A percentile compares a stretch with the other conserved stretches of the same genome.
phyloP scores from a whole-genome alignment of 2,113 vertebrate species.

The Morone chrysops region DNA sequence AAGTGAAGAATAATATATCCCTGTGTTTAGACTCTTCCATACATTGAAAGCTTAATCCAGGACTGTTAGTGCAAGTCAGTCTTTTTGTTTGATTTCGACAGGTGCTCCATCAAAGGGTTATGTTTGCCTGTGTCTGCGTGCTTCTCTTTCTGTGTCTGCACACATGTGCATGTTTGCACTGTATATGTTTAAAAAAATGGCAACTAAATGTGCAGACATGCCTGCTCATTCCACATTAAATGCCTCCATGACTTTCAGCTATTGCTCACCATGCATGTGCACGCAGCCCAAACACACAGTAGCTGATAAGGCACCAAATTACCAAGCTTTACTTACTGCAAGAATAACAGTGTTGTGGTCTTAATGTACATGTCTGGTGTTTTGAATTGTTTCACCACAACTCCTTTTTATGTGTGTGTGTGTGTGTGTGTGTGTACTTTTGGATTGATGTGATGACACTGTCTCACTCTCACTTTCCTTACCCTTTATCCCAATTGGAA shows the following conservation, averaged over 20 bases:
- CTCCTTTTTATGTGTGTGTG: slow-evolving; percentile 27
- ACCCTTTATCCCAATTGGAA: slow-evolving; percentile 45
- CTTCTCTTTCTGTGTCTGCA: slow-evolving; percentile 25
- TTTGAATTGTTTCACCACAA: slow-evolving; percentile 56
- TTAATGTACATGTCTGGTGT: slow-evolving; percentile 53
- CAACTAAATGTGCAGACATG: slow-evolving; percentile 68
- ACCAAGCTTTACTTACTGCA: slow-evolving; percentile 23
- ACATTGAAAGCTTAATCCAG: slow-evolving; percentile 48
- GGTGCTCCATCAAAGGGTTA: slow-evolving; percentile 57
- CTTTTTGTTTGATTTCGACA: slow-evolving; percentile 64
- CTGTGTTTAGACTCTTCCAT: slow-evolving; percentile 48
- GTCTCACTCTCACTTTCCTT: slow-evolving; percentile 60
- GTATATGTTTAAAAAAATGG: slow-evolving; percentile 37
- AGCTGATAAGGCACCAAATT: slow-evolving; percentile 64
- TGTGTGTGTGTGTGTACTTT: slow-evolving; percentile 34
- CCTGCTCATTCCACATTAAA: slow-evolving; percentile 72
- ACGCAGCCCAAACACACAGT: slow-evolving; percentile 54
- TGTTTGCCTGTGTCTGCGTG: slow-evolving; percentile 50
- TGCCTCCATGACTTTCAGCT: slow-evolving; percentile 73
- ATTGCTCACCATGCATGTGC: slow-evolving; percentile 56
- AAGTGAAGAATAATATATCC: slow-evolving; percentile 28
- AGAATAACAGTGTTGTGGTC: slow-evolving; percentile 65
- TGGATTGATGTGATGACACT: slow-evolving; percentile 61
- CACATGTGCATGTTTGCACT: slow-evolving; percentile 24
- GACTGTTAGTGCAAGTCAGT: slow-evolving; percentile 33